Evolutionary conservation across 2,888 invertebrate species (phyloP), one percentile per base, ranked within the genome.

Genomic region (Volucella bombylans): DNA sequence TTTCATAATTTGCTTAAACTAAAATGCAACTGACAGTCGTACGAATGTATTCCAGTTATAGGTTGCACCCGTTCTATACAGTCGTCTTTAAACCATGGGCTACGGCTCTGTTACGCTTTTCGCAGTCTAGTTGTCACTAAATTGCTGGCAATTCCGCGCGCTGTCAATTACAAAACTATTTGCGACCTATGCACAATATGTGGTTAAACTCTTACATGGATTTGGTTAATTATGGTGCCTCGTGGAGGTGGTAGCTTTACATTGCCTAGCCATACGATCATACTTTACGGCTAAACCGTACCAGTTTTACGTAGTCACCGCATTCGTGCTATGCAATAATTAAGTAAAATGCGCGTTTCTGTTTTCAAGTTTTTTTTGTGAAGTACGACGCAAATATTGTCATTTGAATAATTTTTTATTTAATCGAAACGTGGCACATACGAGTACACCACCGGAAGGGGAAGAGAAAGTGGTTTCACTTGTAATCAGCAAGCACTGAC

Each of bases 251-350:
- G 61, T 31, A 6, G 31, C 31, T 15, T 43, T 14, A 2, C 1
- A 49, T 61, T 10, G 43, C 49, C 31, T 14, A 52, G n/a, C 2
- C 39, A 49, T 12, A 49, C 38, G 14, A 31, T 14, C 4, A 6
- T 8, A 43, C 11, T 8, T 6, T 31, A 31, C 31, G 6, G 4
- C 31, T 45, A 50, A 18, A 31, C 23, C 11, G 14, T 67, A 43
- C 45, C 31, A 62, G 62, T 10, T 62, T 55, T 39, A 74, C 65
- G 59, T 15, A 18, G 52, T 41, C 50, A 76, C 31, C 31, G 6
- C 67, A 38, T 76, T 76, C 67, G 67, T 76, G 76, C 52, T 38
- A 15, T 52, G 59, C 45, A 59, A 61, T 76, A 68, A 76, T 67
- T 76, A 59, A 41, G 52, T 49, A n/a, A 41, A 52, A 65, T 18